Evolutionary conservation across 2,113 vertebrate species (phyloP), one percentile per base, ranked within the genome.

Genomic region (Saguinus midas): DNA sequence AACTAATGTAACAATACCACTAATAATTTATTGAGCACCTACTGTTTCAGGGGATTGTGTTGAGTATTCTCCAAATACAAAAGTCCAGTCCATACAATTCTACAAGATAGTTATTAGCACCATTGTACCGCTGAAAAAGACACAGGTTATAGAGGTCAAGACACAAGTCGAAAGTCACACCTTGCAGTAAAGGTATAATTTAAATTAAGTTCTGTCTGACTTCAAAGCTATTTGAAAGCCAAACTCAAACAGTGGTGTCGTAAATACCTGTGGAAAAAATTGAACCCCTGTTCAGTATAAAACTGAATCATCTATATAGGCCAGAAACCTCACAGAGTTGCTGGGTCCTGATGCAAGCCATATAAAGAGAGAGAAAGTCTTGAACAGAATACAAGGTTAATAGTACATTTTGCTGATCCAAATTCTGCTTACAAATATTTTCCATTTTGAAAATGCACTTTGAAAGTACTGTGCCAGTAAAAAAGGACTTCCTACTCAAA

Each of bases 161-260:
- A 52, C 37, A 43, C 20, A 12, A 17, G 8, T n/a, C 70, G 29
- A 35, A 40, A 12, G 0, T 70, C 68, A 91, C 66, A 87, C 9
- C 64, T 85, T 45, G 6, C 29, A 35, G 14, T 50, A 81, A 90
- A 95, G 8, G 52, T 58, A 58, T 10, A 3, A 55, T 72, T n/a
- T 76, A 70, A 87, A 82, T 81, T 91, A 17, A 83, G 17, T 82
- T 93, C 17, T 50, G 0, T 66, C 52, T 86, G 48, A 90, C 29
- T 84, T 80, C 81, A 76, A 85, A 57, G 85, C 68, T 75, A 11
- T 94, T 93, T 91, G 66, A 86, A 95, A 92, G 25, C 91, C 48
- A 16, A 10, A 61, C 3, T n/a, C 18, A 70, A 52, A 57, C 23
- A 72, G 27, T 27, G 25, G 0, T 55, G 11, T 81, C 27, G 48